phyloP scores from a whole-genome alignment of 2,888 invertebrate genomes.

The Andrena praecox region DNA sequence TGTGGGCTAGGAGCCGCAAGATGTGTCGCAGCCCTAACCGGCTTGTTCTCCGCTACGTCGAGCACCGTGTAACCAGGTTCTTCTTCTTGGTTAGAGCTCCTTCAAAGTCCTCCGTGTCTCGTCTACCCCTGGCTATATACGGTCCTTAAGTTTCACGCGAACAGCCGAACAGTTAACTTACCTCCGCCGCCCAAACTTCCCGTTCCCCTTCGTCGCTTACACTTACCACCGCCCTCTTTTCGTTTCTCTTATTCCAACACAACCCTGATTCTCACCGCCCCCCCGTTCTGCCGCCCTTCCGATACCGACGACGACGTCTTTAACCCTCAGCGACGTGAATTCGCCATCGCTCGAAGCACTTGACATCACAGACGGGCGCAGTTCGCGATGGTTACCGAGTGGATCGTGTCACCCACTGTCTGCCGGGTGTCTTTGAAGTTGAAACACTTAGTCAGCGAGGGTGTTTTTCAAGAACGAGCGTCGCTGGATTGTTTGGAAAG shows the following conservation, averaged over 20 bases:
- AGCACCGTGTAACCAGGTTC: conserved; percentile 63
- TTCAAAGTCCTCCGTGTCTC: conserved; percentile 61
- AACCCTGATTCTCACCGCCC: conserved; percentile 5
- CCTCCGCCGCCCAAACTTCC: conserved; percentile 59
- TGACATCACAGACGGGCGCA: conserved; percentile 28
- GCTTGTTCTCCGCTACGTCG: conserved; percentile 63
- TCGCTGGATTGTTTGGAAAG: neutral
- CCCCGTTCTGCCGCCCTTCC: neutral
- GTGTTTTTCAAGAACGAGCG: conserved; percentile 3
- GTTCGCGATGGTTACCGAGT: neutral
- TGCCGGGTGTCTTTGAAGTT: neutral
- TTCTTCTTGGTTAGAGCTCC: conserved; percentile 32
- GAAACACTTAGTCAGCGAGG: neutral
- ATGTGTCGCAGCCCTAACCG: conserved; percentile 67
- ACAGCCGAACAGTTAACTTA: conserved; percentile 68
- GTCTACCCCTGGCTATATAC: conserved; percentile 36
- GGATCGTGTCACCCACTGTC: neutral
- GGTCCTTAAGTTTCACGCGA: conserved; percentile 71
- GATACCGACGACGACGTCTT: conserved; percentile 38
- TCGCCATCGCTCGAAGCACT: conserved; percentile 53
- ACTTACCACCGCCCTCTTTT: conserved; percentile 16
- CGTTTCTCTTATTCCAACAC: conserved; percentile 39
- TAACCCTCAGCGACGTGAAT: conserved; percentile 61
- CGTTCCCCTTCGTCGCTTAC: conserved; percentile 41
- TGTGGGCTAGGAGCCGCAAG: conserved; percentile 65